A percentile compares a stretch with the other conserved stretches of the same genome.
Conservation (phyloP, 53 echinoderm and acorn worm genomes). For the Echinometra lucunter region DNA sequence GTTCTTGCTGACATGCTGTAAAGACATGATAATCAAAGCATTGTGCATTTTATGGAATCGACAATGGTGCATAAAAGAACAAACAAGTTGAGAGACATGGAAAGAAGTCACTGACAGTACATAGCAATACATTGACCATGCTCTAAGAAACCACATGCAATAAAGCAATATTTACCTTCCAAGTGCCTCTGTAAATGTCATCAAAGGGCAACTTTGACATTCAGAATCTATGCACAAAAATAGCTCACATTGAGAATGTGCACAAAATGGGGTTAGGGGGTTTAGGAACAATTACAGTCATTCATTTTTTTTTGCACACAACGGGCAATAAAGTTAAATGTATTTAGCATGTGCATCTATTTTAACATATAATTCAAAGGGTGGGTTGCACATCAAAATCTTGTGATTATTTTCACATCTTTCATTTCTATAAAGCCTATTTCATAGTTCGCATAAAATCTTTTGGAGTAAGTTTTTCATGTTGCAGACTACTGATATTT, state of each 20-base stretch:
- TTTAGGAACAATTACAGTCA: not conserved
- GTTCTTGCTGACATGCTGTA: not conserved
- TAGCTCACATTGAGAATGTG: not conserved
- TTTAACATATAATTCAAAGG: too few species aligned
- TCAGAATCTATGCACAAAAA: not conserved
- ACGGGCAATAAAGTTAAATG: too few species aligned
- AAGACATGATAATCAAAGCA: not conserved
- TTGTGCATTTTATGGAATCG: not conserved
- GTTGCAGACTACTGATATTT: too few species aligned
- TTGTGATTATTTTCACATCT: too few species aligned
- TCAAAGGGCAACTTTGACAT: not conserved
- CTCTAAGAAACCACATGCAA: not conserved
- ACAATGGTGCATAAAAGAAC: not conserved
- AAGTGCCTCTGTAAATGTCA: not conserved
- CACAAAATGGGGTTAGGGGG: not conserved
- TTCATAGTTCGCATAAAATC: too few species aligned
- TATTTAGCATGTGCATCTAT: too few species aligned
- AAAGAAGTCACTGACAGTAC: not conserved
- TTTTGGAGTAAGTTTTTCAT: too few species aligned
- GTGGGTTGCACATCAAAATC: too few species aligned
- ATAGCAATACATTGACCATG: not conserved
- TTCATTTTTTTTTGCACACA: not conserved
- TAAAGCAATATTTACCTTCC: not conserved
- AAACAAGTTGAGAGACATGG: not conserved
- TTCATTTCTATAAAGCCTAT: too few species aligned